phyloP scores from a whole-genome alignment of 1,140 invertebrate genomes.

The Penaeus indicus region DNA sequence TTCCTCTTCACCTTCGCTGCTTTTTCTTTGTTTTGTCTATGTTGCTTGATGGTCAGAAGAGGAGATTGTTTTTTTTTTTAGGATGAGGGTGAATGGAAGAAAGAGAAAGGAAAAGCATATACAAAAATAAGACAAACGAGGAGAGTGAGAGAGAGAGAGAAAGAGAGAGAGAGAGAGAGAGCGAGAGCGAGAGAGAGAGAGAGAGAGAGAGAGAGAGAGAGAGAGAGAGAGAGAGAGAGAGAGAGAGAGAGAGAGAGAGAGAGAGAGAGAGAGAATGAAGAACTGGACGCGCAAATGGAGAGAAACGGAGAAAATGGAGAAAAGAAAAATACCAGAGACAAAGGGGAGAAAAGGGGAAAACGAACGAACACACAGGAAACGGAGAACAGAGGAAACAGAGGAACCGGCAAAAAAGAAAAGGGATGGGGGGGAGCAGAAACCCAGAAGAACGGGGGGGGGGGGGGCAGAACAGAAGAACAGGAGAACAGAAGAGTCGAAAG shows the following conservation, averaged over 20 bases:
- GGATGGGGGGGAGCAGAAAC: too few relatives aligned
- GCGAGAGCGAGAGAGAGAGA: background rate
- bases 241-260: background rate
- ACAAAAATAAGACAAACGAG: background rate
- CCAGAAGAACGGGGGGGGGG: background rate
- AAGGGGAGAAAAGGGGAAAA: background rate
- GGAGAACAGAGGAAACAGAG: background rate
- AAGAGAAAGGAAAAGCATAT: background rate
- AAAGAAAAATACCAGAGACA: background rate
- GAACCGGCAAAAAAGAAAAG: background rate
- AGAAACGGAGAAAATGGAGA: background rate
- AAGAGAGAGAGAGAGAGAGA: conserved; percentile 41
- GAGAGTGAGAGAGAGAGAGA: conserved; percentile 36
- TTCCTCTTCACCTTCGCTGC: too few relatives aligned
- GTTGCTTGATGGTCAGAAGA: too few relatives aligned
- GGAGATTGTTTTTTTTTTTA: background rate
- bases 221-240: background rate
- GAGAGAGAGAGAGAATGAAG: background rate
- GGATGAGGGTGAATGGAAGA: background rate
- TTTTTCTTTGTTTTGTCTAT: too few relatives aligned
- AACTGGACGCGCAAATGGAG: background rate
- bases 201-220: conserved; percentile 1
- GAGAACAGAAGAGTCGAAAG: background rate
- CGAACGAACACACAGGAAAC: conserved; percentile 6
- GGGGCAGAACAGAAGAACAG: background rate